Evolutionary conservation across 2,797 vertebrate species (phyloP), one percentile per base, ranked within the genome.

Genomic region (Otolemur crassicaudatus): DNA sequence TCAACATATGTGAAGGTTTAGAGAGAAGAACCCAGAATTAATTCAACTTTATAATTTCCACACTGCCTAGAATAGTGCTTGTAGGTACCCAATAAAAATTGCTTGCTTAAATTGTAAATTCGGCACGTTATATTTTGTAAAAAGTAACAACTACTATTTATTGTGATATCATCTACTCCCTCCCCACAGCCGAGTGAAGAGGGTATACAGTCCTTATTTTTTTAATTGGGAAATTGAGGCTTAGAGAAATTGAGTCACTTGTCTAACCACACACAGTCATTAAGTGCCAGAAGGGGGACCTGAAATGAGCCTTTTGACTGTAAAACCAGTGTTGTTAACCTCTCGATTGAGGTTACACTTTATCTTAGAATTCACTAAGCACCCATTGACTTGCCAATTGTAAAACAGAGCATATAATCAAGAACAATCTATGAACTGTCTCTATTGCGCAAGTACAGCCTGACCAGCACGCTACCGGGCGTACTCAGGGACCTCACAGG

Each of bases 311-410:
- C 40, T 85, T 95, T 90, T 86, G 3, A 92, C 67, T 82, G 22
- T 40, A 49, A 87, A 93, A 43, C 61, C 23, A 40, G 69, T 87
- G 87, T 63, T 70, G 69, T 90, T 76, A 93, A 70, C 84, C 72
- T 87, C 77, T 86, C 80, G 40, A 87, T 40, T 60, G 37, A 60
- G n/a, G 61, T 87, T 90, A 87, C 11, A 63, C 63, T 94, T 96
- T 75, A 87, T 84, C 87, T 91, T 95, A 25, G 40, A 49, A 87
- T 67, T 92, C 67, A 69, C 90, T 91, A 95, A 97, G 93, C 10
- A 10, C 19, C 67, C 84, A 82, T 9, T 75, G 83, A 84, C 34
- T 75, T 53, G 67, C 56, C 60, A 43, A 56, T 80, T 58, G 34
- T 90, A 96, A 95, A 61, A 77, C 6, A 23, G 65, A 87, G 20